A percentile compares a stretch with the other conserved stretches of the same genome.
phyloP scores from a whole-genome alignment of 1,140 invertebrate genomes.

The Ceratina australensis region DNA sequence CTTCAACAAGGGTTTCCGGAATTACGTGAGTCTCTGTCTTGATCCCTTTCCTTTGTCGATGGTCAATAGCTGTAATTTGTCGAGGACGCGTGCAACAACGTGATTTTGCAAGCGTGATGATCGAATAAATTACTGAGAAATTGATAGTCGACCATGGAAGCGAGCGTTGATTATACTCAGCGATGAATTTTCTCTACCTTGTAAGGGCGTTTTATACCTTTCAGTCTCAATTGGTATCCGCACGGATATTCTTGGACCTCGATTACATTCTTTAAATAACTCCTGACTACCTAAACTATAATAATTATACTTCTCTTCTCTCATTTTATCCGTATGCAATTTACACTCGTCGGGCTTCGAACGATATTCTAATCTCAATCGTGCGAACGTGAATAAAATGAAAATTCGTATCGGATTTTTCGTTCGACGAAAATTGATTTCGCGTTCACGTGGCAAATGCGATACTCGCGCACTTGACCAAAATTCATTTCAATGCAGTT shows the following conservation, averaged over 20 bases:
- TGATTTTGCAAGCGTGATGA: constrained; percentile 33
- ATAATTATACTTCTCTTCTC: neutral
- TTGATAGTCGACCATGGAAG: constrained; percentile 33
- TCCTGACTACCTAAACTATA: neutral
- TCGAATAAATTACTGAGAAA: constrained; percentile 46
- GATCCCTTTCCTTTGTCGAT: neutral
- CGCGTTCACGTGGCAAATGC: neutral
- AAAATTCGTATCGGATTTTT: neutral
- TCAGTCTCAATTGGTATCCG: constrained; percentile 14
- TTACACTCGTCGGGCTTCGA: no score
- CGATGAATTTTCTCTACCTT: constrained; percentile 8
- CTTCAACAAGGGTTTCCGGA: no score
- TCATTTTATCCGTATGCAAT: neutral
- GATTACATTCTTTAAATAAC: neutral
- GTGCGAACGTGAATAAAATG: neutral
- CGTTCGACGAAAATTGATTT: neutral
- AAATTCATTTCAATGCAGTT: neutral
- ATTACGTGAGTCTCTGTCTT: no score
- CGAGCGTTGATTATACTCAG: constrained; percentile 41
- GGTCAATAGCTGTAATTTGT: neutral
- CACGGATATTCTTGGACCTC: constrained; percentile 17
- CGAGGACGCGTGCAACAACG: neutral
- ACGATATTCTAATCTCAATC: no score
- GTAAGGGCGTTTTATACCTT: constrained; percentile 15
- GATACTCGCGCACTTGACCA: neutral